Evolutionary conservation across 2,888 invertebrate species (phyloP).

Genomic region (Branchellion lobata): DNA sequence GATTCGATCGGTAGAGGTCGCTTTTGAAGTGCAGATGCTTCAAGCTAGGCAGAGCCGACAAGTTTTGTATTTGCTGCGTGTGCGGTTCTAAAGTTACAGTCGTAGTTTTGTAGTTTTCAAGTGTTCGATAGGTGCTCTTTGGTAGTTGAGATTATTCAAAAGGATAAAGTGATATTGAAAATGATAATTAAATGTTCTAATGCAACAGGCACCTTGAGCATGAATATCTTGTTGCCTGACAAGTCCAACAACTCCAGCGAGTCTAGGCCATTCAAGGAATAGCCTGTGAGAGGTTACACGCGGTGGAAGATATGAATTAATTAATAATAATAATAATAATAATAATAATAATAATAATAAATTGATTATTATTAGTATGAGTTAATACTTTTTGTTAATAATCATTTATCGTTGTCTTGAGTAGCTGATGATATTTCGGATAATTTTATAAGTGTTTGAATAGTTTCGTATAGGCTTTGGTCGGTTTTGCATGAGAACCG

Average conservation of each 20-base stretch:
- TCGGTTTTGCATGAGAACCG: no score
- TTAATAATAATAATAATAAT: background rate
- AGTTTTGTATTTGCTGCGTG: background rate
- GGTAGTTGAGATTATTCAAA: no score
- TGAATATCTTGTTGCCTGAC: conserved; percentile 60
- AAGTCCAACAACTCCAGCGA: conserved; percentile 58
- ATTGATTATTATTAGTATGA: no score
- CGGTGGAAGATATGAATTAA: background rate
- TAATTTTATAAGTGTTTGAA: no score
- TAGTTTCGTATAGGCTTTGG: no score
- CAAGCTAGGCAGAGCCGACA: background rate
- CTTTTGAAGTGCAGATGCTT: background rate
- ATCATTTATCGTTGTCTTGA: no score
- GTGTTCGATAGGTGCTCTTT: background rate
- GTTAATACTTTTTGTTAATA: no score
- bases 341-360: conserved; percentile 17
- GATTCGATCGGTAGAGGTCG: conserved; percentile 45
- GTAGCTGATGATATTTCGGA: no score
- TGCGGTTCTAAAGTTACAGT: background rate
- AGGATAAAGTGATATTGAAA: no score
- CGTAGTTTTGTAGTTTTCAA: background rate
- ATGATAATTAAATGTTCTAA: no score
- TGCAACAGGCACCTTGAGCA: conserved; percentile 61
- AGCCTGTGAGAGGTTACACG: conserved; percentile 54
- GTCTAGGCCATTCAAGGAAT: conserved; percentile 56